Base-by-base conservation (phyloP, 2,113 vertebrate genomes). In the Chaenocephalus aceratus region DNA sequence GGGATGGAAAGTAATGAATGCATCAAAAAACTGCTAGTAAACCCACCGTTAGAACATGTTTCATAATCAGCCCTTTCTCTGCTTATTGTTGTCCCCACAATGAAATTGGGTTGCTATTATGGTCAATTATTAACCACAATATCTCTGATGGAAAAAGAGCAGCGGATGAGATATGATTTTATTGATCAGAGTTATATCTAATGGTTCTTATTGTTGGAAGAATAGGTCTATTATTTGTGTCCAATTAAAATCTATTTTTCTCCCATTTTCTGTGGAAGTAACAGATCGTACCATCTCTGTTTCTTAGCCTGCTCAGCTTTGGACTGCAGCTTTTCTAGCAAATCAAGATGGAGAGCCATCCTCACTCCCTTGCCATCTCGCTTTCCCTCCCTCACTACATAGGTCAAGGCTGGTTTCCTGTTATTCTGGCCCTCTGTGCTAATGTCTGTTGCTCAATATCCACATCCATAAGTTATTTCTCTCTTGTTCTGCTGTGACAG, bases 331-430 rank as follows among this genome's bases (percentile, higher is more conserved):
- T 71, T 87, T 86, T 77, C 48, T 61, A 65, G 64, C 56, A 54
- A 72, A 82, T 82, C 62, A 79, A 77, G 80, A 87, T 62, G 34
- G 72, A 88, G 53, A 74, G 13, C 30, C 68, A 61, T 73, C 80
- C 44, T 61, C 34, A 26, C 69, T 70, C 46, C 52, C 63, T 77
- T 53, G 70, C 76, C 79, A 68, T 83, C 79, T n/a, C 63, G 58
- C 64, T 53, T 45, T 10, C 8, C 63, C 77, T 65, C 45, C 63
- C 69, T 77, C 82, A 60, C 58, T 78, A 53, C 16, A 63, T 78
- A 89, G 91, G 91, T 92, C 91, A 90, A 89, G 86, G 89, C 79
- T 77, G 46, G 71, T 73, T 91, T 93, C 90, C 92, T 94, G 91
- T 93, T 93, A 88, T 92, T 93, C 73, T 90, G 89, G 48, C 87